Evolutionary conservation across 2,888 invertebrate species (phyloP), one percentile per base, ranked within the genome.

Genomic region (Pyrochroa serraticornis): DNA sequence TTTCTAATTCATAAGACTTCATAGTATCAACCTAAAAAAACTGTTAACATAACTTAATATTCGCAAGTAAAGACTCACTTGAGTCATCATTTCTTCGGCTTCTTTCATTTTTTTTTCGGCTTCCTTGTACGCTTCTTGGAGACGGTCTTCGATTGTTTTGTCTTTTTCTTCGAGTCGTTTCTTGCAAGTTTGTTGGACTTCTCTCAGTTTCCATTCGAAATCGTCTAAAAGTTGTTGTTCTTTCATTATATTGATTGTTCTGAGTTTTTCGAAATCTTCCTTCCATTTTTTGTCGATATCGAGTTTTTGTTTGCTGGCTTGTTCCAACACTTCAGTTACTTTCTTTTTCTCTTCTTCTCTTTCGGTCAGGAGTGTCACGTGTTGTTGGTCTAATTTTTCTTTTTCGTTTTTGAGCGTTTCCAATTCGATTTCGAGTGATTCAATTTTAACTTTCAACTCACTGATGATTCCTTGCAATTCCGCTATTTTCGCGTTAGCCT

Each of bases 181-280:
- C 65, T 91, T 85, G 53, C 89, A 89, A 6, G 82, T 80, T 67
- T 86, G 86, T 79, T 91, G 89, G 68, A 91, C 84, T 75, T 91
- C 89, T 35, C 92, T 77, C 75, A 91, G 81, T 80, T 92, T 91
- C 91, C 91, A 92, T 80, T 92, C 92, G 78, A 91, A 92, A 80
- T 92, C 92, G 2, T 87, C 87, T 65, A 92, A 80, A 71, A 92
- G 82, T 55, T 87, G 82, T 70, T 91, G 90, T 45, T 92, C 91
- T 45, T 90, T 82, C 47, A 88, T 84, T 48, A 87, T 85, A 31
- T 87, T 88, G 39, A 88, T 85, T 0, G 87, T 86, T 1, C 88
- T 79, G 35, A 88, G 81, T 7, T 85, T 83, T 66, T 89, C 88
- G 79, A 89, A 87, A n/a, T 89, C 88, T 0, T 82, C 75, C 6